Evolutionary conservation across 2,888 invertebrate genomes (phyloP).

Genomic region (Shargacucullia verbasci): DNA sequence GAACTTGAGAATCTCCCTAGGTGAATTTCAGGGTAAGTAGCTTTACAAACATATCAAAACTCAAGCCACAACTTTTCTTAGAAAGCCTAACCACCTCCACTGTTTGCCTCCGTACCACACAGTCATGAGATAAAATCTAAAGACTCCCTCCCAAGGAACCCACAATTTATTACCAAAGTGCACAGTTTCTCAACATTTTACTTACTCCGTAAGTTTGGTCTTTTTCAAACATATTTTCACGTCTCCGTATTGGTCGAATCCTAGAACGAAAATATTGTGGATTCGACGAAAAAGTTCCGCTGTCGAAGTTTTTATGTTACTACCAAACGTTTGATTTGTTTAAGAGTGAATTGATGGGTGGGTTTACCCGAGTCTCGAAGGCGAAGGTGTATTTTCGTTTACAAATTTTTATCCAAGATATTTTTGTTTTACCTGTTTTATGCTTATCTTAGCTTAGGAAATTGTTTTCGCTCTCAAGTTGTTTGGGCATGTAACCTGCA

Average conservation of each 20-base stretch:
- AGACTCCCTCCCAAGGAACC: slow-evolving; percentile 13
- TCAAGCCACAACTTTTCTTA: neutral
- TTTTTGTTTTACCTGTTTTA: neutral
- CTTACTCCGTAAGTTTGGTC: slow-evolving; percentile 14
- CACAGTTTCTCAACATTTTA: slow-evolving; percentile 30
- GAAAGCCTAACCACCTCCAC: neutral
- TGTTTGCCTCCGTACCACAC: slow-evolving; percentile 1
- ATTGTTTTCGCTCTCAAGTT: neutral
- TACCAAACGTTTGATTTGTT: slow-evolving; percentile 21
- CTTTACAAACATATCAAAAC: neutral
- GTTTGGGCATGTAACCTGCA: neutral
- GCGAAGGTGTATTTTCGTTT: slow-evolving; percentile 2
- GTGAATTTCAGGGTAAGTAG: too few species aligned
- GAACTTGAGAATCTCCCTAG: too few species aligned
- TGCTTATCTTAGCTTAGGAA: slow-evolving; percentile 17
- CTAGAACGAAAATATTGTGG: slow-evolving; percentile 19
- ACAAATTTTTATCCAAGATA: slow-evolving; percentile 5
- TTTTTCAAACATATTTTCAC: slow-evolving; percentile 18
- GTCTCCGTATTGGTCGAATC: slow-evolving; percentile 3
- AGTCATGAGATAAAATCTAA: slow-evolving; percentile 25
- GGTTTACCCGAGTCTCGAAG: slow-evolving; percentile 2
- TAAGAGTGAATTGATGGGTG: slow-evolving; percentile 31
- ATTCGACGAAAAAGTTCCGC: slow-evolving; percentile 1
- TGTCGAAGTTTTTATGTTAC: slow-evolving; percentile 12
- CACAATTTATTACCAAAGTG: slow-evolving; percentile 26